phyloP scores from a whole-genome alignment of 37 sponge, comb jelly and placozoan species.

The Oopsacas minuta region DNA sequence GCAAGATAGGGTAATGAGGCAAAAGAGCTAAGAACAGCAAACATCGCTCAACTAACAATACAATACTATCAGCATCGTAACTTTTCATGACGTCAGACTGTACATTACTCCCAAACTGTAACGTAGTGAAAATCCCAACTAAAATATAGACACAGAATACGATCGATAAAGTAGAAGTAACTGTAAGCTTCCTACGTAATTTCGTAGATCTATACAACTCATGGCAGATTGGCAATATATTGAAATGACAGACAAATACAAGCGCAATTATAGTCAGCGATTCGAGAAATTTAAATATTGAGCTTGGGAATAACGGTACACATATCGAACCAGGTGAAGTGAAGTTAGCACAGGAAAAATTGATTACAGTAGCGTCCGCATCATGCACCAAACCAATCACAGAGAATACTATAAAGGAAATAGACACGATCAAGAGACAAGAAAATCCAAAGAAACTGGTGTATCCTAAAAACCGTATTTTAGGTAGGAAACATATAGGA shows the following conservation, averaged over 20 bases:
- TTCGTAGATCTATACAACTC: slow-evolving; percentile 36
- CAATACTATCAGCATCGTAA: slow-evolving; percentile 24
- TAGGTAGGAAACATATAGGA: slow-evolving; percentile 43
- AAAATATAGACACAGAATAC: slow-evolving; percentile 41
- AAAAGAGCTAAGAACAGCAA: slow-evolving; percentile 50
- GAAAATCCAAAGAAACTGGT: slow-evolving; percentile 43
- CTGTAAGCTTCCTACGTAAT: slow-evolving; percentile 18
- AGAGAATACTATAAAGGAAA: neutral
- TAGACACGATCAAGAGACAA: neutral
- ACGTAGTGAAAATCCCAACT: slow-evolving; percentile 24
- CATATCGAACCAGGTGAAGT: neutral
- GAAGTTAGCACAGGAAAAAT: neutral
- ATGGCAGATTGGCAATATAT: slow-evolving; percentile 47
- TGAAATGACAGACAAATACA: slow-evolving; percentile 62
- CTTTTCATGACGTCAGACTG: slow-evolving; percentile 34
- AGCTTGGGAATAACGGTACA: neutral
- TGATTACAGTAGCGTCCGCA: neutral
- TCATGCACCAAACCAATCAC: neutral
- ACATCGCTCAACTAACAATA: slow-evolving; percentile 36
- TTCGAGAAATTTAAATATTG: neutral
- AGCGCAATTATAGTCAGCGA: neutral
- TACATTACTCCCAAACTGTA: slow-evolving; percentile 31
- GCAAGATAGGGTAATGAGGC: slow-evolving; percentile 49
- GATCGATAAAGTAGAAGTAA: slow-evolving; percentile 23
- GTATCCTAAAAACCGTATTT: slow-evolving; percentile 42